Base-by-base conservation (phyloP, 2,797 vertebrate genomes). In the Allobates femoralis region DNA sequence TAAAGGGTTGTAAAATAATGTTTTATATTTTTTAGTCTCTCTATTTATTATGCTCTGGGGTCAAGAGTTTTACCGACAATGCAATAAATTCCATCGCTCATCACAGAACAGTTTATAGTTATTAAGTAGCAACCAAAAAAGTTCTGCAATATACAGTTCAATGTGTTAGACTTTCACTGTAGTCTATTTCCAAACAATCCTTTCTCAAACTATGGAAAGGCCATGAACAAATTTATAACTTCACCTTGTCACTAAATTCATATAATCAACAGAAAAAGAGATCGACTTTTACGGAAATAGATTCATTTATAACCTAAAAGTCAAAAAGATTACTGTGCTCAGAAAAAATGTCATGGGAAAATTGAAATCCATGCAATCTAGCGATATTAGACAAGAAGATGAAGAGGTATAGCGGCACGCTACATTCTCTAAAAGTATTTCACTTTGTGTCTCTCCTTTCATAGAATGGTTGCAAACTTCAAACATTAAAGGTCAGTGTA, bases 341-440 rank as follows among this genome's bases (percentile, higher is more conserved):
- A 74, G 15, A 55, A 37, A 66, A 84, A 62, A 84, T 84, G 55
- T 62, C 82, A 84, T 4, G 3, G n/a, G 16, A 75, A 46, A 83
- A 82, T 55, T 83, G 67, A 19, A 75, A 62, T 23, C 21, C 80
- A 67, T 53, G 21, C 16, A 55, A 82, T 23, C 21, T 30, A 23
- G 16, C 19, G 19, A 23, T 53, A 8, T 5, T 55, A 34, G 80
- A 53, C 53, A 58, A 37, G 53, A n/a, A 69, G 14, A 69, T 56
- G 46, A 53, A 53, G 30, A 69, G 60, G 41, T 55, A 32, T 3
- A n/a, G 21, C 12, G 15, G 10, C 34, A n/a, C 18, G 16, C 19
- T n/a, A 32, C 30, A 26, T 56, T 51, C 21, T 34, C 21, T 23
- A 53, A 26, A 66, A 66, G 16, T 67, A 64, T 32, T 67, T 37